Conservation (phyloP, 2,797 vertebrate species). For the Gymnopithys bicolor region DNA sequence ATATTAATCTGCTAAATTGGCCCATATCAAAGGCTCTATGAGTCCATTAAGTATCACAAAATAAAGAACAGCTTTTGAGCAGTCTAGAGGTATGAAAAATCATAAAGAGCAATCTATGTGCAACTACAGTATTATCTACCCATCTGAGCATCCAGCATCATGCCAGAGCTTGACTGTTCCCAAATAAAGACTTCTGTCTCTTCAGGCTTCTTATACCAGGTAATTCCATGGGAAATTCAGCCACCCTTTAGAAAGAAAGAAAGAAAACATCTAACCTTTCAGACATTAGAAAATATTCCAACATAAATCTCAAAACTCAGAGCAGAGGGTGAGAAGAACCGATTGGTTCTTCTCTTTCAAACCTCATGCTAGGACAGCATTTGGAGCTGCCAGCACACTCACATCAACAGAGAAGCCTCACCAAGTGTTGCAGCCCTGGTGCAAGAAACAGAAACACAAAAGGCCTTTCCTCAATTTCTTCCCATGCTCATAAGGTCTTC, state of each 20-base stretch:
- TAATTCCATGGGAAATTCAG: background rate
- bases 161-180: background rate
- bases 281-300: background rate
- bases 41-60: background rate
- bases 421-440: fast-evolving
- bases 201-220: background rate
- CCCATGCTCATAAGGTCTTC: background rate
- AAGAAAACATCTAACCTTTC: background rate
- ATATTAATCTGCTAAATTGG: background rate
- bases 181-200: background rate
- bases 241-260: background rate
- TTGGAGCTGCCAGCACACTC: background rate
- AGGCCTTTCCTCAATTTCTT: background rate
- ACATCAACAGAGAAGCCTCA: background rate
- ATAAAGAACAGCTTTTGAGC: background rate
- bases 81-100: background rate
- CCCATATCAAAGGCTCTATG: background rate
- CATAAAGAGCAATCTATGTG: background rate
- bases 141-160: background rate
- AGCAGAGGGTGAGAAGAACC: background rate
- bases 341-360: background rate
- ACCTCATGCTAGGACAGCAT: background rate
- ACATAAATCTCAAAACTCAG: background rate
- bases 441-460: background rate
- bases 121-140: background rate